A percentile compares a stretch with the other conserved stretches of the same genome.
These are phyloP conservation scores for Heliconius charithonia DNA, from an alignment of 2,888 invertebrate species.

Conservation along the genomic window DNA sequence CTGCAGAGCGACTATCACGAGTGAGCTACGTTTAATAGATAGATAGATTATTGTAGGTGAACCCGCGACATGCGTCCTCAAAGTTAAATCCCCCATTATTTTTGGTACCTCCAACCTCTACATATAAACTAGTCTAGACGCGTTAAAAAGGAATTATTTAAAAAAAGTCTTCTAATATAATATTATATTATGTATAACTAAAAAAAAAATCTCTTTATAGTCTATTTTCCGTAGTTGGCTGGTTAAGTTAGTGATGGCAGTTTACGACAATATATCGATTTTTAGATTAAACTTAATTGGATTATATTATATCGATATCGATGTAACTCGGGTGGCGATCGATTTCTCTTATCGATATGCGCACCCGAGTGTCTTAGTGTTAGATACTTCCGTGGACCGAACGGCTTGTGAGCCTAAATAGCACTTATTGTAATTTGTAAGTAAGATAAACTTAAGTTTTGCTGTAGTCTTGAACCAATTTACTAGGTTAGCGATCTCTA, in stretches of 20 bases:
- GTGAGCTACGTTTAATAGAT: constrained; percentile 71
- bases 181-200: constrained; percentile 9
- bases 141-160: constrained; percentile 11
- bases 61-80: not conserved
- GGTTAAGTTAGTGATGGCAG: constrained; percentile 64
- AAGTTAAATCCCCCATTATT: not conserved
- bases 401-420: constrained; percentile 69
- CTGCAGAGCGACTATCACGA: constrained; percentile 58
- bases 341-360: not conserved
- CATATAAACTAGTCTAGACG: not conserved
- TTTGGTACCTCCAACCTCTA: constrained; percentile 2
- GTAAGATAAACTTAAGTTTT: constrained; percentile 67
- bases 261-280: constrained; percentile 63
- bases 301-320: constrained; percentile 20
- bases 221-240: constrained; percentile 79
- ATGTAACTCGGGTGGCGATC: constrained; percentile 40
- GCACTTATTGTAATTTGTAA: constrained; percentile 54
- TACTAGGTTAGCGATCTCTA: constrained; percentile 54
- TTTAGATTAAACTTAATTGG: constrained; percentile 17
- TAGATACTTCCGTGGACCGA: constrained; percentile 65
- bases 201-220: constrained; percentile 54
- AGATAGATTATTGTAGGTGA: not conserved
- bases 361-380: constrained; percentile 47
- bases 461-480: constrained; percentile 75
- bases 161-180: not conserved